Percentiles rank a stretch among this genome's conserved stretches.
Evolutionary conservation across 2,797 vertebrate species (phyloP).

Genomic region (Spheniscus humboldti): DNA sequence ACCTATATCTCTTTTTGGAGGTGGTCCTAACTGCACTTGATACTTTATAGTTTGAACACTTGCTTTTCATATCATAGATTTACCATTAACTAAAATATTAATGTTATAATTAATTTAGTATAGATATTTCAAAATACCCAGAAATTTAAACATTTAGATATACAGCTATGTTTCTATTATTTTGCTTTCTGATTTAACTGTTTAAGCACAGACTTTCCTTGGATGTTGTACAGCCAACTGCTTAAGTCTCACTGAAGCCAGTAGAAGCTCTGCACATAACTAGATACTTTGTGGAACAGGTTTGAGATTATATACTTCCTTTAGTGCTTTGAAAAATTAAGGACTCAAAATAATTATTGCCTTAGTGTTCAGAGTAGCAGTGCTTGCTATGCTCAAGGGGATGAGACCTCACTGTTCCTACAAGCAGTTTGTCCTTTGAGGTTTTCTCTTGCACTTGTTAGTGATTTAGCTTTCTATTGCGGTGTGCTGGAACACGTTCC

Average conservation of each 20-base stretch:
- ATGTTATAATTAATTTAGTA: neutral
- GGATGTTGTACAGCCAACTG: rapidly evolving
- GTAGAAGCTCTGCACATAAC: neutral
- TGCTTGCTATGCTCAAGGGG: neutral
- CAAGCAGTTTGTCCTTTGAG: neutral
- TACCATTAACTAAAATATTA: neutral
- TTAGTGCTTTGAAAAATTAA: neutral
- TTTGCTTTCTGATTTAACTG: neutral
- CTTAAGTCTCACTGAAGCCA: neutral
- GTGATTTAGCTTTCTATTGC: neutral
- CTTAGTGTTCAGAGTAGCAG: neutral
- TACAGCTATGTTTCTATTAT: neutral
- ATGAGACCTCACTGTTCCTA: neutral
- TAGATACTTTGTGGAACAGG: neutral
- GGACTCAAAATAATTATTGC: neutral
- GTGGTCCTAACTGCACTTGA: neutral
- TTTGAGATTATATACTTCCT: neutral
- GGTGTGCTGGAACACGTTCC: neutral
- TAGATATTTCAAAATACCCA: neutral
- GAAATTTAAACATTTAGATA: neutral
- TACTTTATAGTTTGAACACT: neutral
- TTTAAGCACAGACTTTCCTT: neutral
- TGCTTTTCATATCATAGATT: neutral
- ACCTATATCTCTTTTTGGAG: neutral
- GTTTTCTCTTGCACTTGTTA: neutral